phyloP scores from a whole-genome alignment of 2,888 invertebrate genomes.

The Crepidodera aurea region DNA sequence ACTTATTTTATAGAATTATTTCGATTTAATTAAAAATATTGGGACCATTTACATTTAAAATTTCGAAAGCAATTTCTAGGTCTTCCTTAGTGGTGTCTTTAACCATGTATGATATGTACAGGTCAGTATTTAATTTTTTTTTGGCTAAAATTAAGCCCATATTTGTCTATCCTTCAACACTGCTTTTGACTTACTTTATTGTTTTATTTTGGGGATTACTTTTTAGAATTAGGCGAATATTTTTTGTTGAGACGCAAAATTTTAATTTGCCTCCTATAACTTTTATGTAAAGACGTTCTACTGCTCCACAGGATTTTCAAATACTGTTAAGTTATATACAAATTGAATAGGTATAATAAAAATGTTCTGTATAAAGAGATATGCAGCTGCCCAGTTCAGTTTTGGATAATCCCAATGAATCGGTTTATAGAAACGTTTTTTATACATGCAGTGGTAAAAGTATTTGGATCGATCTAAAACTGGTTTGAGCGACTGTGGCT shows the following conservation, averaged over 20 bases:
- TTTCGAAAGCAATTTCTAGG: not conserved
- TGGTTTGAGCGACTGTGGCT: slow-evolving; percentile 57
- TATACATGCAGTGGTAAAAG: slow-evolving; percentile 10
- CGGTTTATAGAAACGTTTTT: slow-evolving; percentile 5
- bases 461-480: slow-evolving; percentile 53
- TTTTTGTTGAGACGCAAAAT: slow-evolving; percentile 1
- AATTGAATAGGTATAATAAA: slow-evolving; percentile 52
- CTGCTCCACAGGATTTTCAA: slow-evolving; percentile 47
- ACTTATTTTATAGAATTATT: too few species aligned
- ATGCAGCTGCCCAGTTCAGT: slow-evolving; percentile 59
- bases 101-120: too few species aligned
- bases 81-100: too few species aligned
- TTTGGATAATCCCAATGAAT: slow-evolving; percentile 47
- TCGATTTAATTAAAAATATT: not conserved
- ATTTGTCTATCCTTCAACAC: too few species aligned
- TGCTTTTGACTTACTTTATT: too few species aligned
- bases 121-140: too few species aligned
- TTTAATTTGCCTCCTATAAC: too few species aligned
- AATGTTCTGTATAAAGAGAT: slow-evolving; percentile 58
- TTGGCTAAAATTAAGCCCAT: too few species aligned
- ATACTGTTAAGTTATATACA: slow-evolving; percentile 59
- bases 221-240: not conserved
- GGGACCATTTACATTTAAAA: not conserved
- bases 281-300: too few species aligned
- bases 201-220: too few species aligned